Evolutionary conservation across 2,113 vertebrate species (phyloP).

Genomic region (Pachycephala philippinensis): DNA sequence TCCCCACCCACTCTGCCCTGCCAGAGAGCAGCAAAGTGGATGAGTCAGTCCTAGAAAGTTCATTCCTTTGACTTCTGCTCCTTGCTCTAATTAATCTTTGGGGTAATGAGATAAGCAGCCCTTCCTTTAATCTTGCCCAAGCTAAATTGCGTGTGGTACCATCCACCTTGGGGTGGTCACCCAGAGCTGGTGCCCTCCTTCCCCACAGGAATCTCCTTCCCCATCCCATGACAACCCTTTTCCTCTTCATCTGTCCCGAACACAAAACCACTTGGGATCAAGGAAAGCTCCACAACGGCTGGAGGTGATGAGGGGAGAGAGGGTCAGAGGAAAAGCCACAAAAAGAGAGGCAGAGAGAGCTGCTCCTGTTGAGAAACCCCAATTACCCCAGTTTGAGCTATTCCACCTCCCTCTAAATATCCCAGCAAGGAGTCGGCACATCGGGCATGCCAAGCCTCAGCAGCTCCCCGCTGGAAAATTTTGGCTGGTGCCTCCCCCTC

Average conservation of each 20-base stretch:
- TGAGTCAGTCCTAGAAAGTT: constrained; percentile 45
- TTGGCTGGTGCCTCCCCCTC: not conserved
- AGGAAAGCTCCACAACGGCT: accelerated
- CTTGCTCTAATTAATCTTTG: not conserved
- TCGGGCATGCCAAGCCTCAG: not conserved
- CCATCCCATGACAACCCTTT: not conserved
- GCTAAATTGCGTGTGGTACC: not conserved
- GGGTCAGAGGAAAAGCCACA: not conserved
- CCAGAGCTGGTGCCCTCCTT: not conserved
- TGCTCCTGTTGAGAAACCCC: not conserved
- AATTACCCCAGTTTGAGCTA: not conserved
- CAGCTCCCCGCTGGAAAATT: not conserved
- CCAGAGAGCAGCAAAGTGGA: not conserved
- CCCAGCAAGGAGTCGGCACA: accelerated
- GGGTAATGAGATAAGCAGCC: not conserved
- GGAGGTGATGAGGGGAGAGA: not conserved
- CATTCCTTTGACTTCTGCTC: constrained; percentile 1
- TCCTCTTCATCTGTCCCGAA: not conserved
- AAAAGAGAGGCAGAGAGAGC: not conserved
- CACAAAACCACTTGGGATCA: not conserved
- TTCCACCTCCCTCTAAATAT: not conserved
- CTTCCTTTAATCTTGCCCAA: not conserved
- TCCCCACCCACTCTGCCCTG: constrained; percentile 12
- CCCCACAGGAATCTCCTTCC: not conserved
- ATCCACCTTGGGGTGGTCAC: not conserved